Percentiles rank a stretch among this genome's conserved stretches.
These are phyloP conservation scores for Grantiella picta DNA, from an alignment of 2,113 vertebrate species.

Conservation along the genomic window DNA sequence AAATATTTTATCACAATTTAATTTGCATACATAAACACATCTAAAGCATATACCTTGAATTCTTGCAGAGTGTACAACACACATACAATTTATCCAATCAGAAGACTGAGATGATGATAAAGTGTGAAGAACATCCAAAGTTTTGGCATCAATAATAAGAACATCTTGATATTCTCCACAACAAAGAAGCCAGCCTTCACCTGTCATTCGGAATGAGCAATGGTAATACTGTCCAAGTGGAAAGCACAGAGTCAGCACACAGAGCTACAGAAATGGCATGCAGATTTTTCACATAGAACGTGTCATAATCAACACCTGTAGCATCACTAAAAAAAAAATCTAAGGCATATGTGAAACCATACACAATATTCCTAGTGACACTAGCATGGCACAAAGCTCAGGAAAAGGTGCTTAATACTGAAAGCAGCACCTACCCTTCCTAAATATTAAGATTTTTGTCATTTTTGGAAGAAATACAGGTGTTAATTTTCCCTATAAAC, in stretches of 20 bases:
- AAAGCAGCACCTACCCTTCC: neutral
- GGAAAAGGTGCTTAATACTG: neutral
- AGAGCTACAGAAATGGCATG: neutral
- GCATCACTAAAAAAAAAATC: neutral
- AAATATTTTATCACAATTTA: neutral
- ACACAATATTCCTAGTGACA: neutral
- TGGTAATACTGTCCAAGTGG: conserved; percentile 74
- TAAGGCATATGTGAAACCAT: neutral
- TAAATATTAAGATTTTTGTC: neutral
- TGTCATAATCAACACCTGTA: neutral
- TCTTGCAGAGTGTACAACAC: conserved; percentile 74
- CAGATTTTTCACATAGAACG: neutral
- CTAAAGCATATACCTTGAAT: conserved; percentile 73
- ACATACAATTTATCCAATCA: conserved; percentile 80
- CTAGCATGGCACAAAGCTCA: neutral
- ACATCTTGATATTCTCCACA: conserved; percentile 80
- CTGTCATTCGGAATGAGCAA: conserved; percentile 77
- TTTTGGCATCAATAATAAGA: conserved; percentile 77
- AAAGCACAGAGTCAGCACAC: conserved; percentile 1
- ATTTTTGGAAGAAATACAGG: neutral
- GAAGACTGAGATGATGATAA: conserved; percentile 69
- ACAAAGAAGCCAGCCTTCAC: conserved; percentile 82
- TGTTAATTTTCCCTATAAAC: neutral
- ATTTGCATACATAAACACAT: neutral
- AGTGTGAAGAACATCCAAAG: conserved; percentile 66